Conservation (phyloP, 2,888 invertebrate species). For the Myopa tessellatipennis region DNA sequence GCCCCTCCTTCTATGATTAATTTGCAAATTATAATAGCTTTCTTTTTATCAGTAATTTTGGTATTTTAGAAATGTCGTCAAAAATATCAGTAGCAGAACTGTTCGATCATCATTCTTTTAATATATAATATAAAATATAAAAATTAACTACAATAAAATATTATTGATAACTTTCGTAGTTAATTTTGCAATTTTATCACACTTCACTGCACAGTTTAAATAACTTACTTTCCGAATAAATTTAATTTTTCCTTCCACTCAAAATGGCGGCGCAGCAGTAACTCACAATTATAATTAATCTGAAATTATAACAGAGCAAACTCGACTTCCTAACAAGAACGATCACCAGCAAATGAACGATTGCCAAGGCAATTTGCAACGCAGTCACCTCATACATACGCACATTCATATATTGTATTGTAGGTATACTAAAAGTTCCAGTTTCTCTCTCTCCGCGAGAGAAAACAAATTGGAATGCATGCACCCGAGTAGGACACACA, state of each 20-base stretch:
- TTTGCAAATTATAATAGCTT: slow-evolving; percentile 21
- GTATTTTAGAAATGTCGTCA: slow-evolving; percentile 65
- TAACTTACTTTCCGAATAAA: slow-evolving; percentile 65
- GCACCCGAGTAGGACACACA: slow-evolving; percentile 62
- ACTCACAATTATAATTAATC: too few species aligned
- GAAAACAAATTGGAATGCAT: too few species aligned
- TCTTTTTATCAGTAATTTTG: slow-evolving; percentile 60
- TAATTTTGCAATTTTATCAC: slow-evolving; percentile 39
- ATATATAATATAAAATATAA: slow-evolving; percentile 49
- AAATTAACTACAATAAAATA: slow-evolving; percentile 26
- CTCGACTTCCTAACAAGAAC: too few species aligned
- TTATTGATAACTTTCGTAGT: slow-evolving; percentile 34
- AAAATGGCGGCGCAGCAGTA: too few species aligned
- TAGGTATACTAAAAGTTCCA: slow-evolving; percentile 50
- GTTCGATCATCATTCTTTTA: slow-evolving; percentile 61
- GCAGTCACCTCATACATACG: slow-evolving; percentile 49
- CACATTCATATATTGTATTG: too few species aligned
- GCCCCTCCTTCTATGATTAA: background rate
- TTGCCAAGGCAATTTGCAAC: too few species aligned
- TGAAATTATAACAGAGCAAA: too few species aligned
- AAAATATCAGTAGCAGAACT: slow-evolving; percentile 68
- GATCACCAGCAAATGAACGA: too few species aligned
- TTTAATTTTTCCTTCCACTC: slow-evolving; percentile 48
- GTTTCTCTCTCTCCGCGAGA: background rate
- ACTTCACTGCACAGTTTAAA: slow-evolving; percentile 35